Base-by-base conservation (phyloP, 2,888 invertebrate genomes). In the Atethmia centrago region DNA sequence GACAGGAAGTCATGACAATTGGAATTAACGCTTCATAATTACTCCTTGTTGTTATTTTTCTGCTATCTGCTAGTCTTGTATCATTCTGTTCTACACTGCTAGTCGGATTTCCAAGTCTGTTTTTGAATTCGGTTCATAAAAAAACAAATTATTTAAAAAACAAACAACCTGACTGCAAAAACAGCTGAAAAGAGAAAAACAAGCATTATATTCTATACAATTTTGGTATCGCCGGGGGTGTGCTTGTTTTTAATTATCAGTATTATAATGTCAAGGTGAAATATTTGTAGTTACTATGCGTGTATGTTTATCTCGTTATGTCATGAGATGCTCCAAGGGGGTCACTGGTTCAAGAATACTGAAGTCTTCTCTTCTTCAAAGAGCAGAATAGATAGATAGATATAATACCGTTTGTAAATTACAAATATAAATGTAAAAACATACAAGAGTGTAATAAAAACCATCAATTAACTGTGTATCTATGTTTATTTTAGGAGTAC, bases 401-500 rank as follows among this genome's bases (percentile, higher is more conserved):
- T 40, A 40, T 0, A 40, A 40, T 40, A 40, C 40, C 9, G 9
- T 40, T 40, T 40, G 40, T 3, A 36, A 36, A 36, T 36, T 36
- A 36, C 36, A 42, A 42, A 12, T 42, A 12, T 12, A 12, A 42
- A 42, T 42, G 42, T 53, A 51, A n/a, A 51, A 40, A 53, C 14
- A 25, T 53, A 0, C 53, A 25, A 25, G 16, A 53, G 25, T 16
- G 16, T 16, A 28, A 55, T 55, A 55, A 55, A 19, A 55, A 19
- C 28, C 19, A 28, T 28, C 9, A 55, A 55, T 55, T 58, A 63
- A 66, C 21, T 47, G 12, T 61, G 7, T 47, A 7, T 12, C 10
- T 66, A 5, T 80, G 19, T 36, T 74, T 65, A 42, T 84, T 79
- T 14, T 89, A 93, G 93, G 86, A 74, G 72, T 89, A 40, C 21